Percentiles rank a stretch among this genome's conserved stretches.
Conservation (phyloP, 1,140 invertebrate species). For the Panonychus citri region DNA sequence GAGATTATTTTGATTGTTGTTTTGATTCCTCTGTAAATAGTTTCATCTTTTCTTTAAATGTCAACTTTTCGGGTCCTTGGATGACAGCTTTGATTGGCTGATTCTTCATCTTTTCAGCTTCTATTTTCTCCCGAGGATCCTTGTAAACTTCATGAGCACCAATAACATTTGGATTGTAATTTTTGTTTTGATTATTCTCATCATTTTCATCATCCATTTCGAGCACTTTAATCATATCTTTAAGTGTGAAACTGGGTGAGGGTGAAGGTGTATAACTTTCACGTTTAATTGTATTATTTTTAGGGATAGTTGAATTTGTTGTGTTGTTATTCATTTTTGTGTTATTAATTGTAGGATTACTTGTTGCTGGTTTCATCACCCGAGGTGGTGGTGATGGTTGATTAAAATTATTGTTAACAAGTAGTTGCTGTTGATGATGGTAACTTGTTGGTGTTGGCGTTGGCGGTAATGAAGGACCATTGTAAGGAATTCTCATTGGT, state of each 20-base stretch:
- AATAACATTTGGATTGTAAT: slow-evolving; percentile 60
- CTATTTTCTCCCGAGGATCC: slow-evolving; percentile 52
- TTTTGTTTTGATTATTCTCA: slow-evolving; percentile 2
- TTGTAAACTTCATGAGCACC: slow-evolving; percentile 80
- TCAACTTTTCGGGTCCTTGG: slow-evolving; percentile 55
- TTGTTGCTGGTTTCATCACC: too few relatives aligned
- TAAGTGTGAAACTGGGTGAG: slow-evolving; percentile 9
- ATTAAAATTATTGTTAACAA: too few relatives aligned
- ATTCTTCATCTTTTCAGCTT: slow-evolving; percentile 33
- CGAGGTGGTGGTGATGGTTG: too few relatives aligned
- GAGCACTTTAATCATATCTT: slow-evolving; percentile 17
- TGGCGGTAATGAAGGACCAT: neutral
- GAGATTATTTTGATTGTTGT: neutral
- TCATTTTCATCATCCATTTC: slow-evolving; percentile 4
- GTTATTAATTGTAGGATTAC: too few relatives aligned
- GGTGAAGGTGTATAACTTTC: neutral
- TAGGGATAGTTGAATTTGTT: neutral
- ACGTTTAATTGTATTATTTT: neutral
- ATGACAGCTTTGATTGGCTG: slow-evolving; percentile 40
- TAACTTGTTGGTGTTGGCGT: neutral
- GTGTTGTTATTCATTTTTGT: too few relatives aligned
- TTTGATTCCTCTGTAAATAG: slow-evolving; percentile 37
- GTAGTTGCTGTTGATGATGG: neutral
- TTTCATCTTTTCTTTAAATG: slow-evolving; percentile 88
- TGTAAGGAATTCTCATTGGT: too few relatives aligned